phyloP scores from a whole-genome alignment of 2,797 vertebrate genomes.

The Sebastes itinus region DNA sequence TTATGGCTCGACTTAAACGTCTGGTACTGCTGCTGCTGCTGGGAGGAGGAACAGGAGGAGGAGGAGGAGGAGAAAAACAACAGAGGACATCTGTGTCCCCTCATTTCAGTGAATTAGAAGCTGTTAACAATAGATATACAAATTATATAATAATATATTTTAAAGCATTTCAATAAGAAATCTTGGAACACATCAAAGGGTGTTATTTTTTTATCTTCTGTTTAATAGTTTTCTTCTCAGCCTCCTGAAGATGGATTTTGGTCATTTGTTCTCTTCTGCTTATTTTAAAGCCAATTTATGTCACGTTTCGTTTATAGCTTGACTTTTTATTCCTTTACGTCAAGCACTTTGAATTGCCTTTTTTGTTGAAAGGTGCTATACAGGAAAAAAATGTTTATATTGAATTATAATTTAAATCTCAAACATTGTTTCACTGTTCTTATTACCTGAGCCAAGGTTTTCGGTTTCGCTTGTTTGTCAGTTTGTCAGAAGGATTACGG shows the following conservation, averaged over 20 bases:
- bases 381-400: neutral
- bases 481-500: too few species aligned
- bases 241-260: neutral
- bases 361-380: neutral
- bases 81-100: slow-evolving; percentile 5
- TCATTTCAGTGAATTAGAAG: neutral
- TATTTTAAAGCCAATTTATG: neutral
- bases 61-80: neutral
- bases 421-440: neutral
- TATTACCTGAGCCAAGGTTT: neutral
- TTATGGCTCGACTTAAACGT: slow-evolving; percentile 20
- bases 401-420: neutral
- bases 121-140: neutral
- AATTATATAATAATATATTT: neutral
- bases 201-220: neutral
- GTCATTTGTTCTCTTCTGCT: neutral
- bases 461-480: too few species aligned
- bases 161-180: neutral
- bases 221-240: too few species aligned
- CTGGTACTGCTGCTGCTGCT: neutral
- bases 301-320: neutral
- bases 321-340: neutral
- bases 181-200: neutral
- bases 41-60: too few species aligned
- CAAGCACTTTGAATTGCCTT: neutral